These are phyloP conservation scores for Typhlichthys subterraneus DNA, from an alignment of 2,797 vertebrate species.

Conservation along the genomic window DNA sequence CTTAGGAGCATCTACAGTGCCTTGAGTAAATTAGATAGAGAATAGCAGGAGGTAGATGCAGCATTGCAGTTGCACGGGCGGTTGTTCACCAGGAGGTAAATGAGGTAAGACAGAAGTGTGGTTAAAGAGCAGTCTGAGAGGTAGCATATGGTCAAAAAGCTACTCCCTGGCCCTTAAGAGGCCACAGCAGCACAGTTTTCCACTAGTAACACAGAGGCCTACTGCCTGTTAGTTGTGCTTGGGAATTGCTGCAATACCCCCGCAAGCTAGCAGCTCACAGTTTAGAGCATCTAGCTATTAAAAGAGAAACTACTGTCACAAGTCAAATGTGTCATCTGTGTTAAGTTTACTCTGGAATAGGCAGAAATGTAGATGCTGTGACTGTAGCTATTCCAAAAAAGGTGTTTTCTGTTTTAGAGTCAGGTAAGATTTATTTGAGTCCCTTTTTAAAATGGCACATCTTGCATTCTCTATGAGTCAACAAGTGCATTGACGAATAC, in stretches of 20 bases:
- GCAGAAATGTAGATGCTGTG: slow-evolving; percentile 1
- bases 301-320: slow-evolving; percentile 30
- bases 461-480: slow-evolving; percentile 16
- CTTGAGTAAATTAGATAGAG: slow-evolving; percentile 33
- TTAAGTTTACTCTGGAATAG: slow-evolving; percentile 24
- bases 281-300: slow-evolving; percentile 19
- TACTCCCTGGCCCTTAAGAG: slow-evolving; percentile 35
- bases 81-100: slow-evolving; percentile 40
- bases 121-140: slow-evolving; percentile 40
- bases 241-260: no score
- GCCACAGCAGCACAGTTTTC: slow-evolving; percentile 11
- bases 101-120: slow-evolving; percentile 34
- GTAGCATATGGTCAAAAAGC: slow-evolving; percentile 26
- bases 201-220: slow-evolving; percentile 17
- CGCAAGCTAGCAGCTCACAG: neutral
- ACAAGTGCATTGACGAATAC: neutral
- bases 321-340: slow-evolving; percentile 24
- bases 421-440: slow-evolving; percentile 7
- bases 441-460: slow-evolving; percentile 8
- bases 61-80: neutral
- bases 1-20: slow-evolving; percentile 18
- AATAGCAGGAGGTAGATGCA: neutral
- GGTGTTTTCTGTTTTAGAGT: neutral
- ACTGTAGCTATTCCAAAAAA: neutral
- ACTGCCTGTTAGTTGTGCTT: no score